phyloP scores from a whole-genome alignment of 2,888 invertebrate species.

The Aproaerema taeniolella region DNA sequence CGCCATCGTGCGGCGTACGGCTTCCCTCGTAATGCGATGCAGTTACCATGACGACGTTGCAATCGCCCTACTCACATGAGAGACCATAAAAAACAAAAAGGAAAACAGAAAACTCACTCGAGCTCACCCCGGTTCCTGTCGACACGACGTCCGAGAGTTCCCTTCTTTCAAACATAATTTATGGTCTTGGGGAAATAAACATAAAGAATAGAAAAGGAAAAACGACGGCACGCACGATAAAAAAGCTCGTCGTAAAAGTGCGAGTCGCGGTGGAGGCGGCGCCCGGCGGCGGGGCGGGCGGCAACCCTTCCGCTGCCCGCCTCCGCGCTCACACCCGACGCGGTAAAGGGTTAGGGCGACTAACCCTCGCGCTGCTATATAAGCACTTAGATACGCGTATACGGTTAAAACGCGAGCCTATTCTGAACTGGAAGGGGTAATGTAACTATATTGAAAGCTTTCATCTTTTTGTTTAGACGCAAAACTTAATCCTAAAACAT shows the following conservation, averaged over 20 bases:
- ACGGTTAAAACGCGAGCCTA: too few species aligned
- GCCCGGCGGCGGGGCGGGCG: constrained; percentile 47
- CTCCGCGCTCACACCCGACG: constrained; percentile 40
- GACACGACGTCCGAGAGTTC: constrained; percentile 72
- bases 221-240: constrained; percentile 78
- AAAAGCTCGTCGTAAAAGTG: constrained; percentile 75
- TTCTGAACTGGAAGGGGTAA: too few species aligned
- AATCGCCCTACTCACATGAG: constrained; percentile 49
- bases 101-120: constrained; percentile 65
- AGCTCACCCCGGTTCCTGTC: constrained; percentile 71
- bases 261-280: constrained; percentile 44
- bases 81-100: constrained; percentile 68
- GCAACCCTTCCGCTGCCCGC: constrained; percentile 71
- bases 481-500: too few species aligned
- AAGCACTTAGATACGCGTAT: constrained; percentile 27
- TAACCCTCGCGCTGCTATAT: constrained; percentile 49
- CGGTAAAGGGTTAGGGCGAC: constrained; percentile 69
- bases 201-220: constrained; percentile 79
- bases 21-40: constrained; percentile 55
- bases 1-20: constrained; percentile 29
- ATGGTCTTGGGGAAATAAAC: constrained; percentile 78
- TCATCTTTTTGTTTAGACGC: too few species aligned
- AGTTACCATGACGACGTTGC: constrained; percentile 67
- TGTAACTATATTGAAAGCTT: too few species aligned
- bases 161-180: constrained; percentile 79